Conservation (phyloP, 2,113 vertebrate genomes). For the Trichomycterus rosablanca region DNA sequence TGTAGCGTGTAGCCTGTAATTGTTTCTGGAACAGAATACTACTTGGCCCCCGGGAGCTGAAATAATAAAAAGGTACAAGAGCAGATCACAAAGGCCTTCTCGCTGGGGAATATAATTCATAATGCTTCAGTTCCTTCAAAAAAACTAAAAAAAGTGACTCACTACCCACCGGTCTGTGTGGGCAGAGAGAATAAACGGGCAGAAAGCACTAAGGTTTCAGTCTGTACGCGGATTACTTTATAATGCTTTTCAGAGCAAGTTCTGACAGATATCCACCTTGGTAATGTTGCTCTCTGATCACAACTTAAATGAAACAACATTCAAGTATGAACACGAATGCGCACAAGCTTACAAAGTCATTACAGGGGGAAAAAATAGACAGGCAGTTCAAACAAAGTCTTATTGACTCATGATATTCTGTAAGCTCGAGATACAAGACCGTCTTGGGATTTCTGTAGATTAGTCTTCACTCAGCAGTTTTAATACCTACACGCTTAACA, state of each 20-base stretch:
- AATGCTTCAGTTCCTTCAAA: constrained; percentile 26
- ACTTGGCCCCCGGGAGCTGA: constrained; percentile 3
- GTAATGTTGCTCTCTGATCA: constrained; percentile 40
- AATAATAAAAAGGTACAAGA: constrained; percentile 31
- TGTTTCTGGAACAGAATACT: constrained; percentile 31
- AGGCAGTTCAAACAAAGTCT: too few species aligned
- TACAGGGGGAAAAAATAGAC: too few species aligned
- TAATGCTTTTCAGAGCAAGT: constrained; percentile 58
- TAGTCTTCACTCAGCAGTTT: too few species aligned
- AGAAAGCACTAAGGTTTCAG: constrained; percentile 36
- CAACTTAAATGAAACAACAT: constrained; percentile 32
- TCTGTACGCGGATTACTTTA: constrained; percentile 20
- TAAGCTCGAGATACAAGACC: too few species aligned
- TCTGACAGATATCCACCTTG: constrained; percentile 55
- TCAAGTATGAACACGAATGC: constrained; percentile 39
- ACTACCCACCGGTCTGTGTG: constrained; percentile 18
- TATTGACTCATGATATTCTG: background rate
- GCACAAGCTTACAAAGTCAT: constrained; percentile 25
- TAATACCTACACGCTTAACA: too few species aligned
- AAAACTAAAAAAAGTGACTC: constrained; percentile 15
- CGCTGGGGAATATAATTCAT: constrained; percentile 13
- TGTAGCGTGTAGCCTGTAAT: constrained; percentile 21
- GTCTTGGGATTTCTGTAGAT: too few species aligned
- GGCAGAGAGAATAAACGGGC: constrained; percentile 44
- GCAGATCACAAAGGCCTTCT: constrained; percentile 21